These are phyloP conservation scores for Chinchilla lanigera DNA, from an alignment of 2,113 vertebrate species.

Conservation along the genomic window DNA sequence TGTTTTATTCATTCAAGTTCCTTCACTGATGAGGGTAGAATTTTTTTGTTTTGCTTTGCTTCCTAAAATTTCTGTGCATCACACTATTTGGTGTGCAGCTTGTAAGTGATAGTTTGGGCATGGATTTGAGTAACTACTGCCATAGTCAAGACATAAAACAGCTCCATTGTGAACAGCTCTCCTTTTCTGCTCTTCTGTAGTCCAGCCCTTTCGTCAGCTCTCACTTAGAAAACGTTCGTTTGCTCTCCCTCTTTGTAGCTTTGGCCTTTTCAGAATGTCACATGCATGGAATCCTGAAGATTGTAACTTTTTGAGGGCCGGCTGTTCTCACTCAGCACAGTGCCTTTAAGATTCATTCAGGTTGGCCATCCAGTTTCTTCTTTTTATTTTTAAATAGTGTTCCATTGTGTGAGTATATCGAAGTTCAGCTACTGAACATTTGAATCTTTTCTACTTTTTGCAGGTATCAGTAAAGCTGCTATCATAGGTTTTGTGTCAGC, in stretches of 20 bases:
- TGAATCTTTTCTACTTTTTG: background rate
- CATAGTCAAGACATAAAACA: background rate
- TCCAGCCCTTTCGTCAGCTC: background rate
- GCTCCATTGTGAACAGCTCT: background rate
- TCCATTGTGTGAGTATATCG: background rate
- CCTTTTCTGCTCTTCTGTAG: background rate
- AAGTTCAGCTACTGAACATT: background rate
- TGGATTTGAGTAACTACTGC: background rate
- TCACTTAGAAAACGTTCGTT: background rate
- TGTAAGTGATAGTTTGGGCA: background rate
- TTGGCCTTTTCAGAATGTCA: background rate
- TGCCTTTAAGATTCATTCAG: background rate
- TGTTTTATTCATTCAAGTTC: slow-evolving; percentile 35
- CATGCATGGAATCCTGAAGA: background rate
- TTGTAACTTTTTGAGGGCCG: background rate
- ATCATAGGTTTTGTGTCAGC: background rate
- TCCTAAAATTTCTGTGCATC: background rate
- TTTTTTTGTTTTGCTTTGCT: background rate
- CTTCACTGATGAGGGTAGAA: background rate
- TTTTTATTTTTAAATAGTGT: background rate
- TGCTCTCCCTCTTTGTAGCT: background rate
- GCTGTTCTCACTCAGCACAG: background rate
- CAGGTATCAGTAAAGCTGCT: background rate
- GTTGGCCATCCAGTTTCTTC: background rate
- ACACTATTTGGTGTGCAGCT: background rate